phyloP scores from a whole-genome alignment of 2,888 invertebrate genomes.

The Sphecodes monilicornis region DNA sequence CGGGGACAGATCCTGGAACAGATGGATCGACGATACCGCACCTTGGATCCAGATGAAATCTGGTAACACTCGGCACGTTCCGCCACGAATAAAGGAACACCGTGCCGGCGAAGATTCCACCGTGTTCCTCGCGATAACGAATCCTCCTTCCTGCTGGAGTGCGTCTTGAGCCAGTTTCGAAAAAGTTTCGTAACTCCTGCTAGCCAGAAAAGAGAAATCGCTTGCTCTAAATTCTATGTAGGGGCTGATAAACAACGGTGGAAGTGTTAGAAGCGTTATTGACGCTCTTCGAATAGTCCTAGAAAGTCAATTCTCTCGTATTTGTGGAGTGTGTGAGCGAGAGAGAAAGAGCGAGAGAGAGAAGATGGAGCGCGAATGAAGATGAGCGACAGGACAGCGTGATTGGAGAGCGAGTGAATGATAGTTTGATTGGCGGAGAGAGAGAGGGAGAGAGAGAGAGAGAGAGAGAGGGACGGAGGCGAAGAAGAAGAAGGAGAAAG shows the following conservation, averaged over 20 bases:
- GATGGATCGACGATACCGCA: constrained; percentile 63
- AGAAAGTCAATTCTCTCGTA: not conserved
- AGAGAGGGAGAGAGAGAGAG: too few relatives aligned
- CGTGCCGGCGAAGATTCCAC: constrained; percentile 10
- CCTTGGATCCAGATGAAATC: constrained; percentile 65
- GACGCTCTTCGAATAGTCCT: not conserved
- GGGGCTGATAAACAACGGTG: not conserved
- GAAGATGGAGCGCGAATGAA: too few relatives aligned
- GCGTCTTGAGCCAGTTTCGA: constrained; percentile 9
- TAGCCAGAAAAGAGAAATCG: not conserved
- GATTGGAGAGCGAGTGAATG: too few relatives aligned
- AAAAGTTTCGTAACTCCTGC: constrained; percentile 6
- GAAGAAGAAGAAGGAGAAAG: too few relatives aligned
- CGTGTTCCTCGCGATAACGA: constrained; percentile 27
- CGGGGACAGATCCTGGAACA: constrained; percentile 60
- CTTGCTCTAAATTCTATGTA: not conserved
- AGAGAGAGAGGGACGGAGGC: too few relatives aligned
- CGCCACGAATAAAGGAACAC: constrained; percentile 33
- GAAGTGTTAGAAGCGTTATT: not conserved
- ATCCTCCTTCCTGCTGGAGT: not conserved
- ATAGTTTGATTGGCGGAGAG: too few relatives aligned
- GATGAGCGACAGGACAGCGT: too few relatives aligned
- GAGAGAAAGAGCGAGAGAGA: too few relatives aligned
- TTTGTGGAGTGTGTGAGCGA: too few relatives aligned
- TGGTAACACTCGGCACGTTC: constrained; percentile 67